phyloP scores from a whole-genome alignment of 1,140 invertebrate species.

The Chelonus insularis region DNA sequence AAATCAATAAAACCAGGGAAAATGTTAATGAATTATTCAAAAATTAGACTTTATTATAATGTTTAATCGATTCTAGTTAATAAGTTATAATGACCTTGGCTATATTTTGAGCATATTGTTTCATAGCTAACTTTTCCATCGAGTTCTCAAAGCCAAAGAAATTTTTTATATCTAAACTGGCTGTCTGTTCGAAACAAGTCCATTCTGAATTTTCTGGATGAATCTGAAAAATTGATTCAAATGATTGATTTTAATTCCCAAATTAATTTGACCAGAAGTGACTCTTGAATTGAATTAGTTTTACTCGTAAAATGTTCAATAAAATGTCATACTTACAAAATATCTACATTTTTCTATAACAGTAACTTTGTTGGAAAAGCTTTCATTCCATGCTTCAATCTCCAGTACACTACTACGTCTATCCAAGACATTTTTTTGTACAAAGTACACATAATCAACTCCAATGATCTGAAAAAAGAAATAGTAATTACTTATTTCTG shows the following conservation, averaged over 20 bases:
- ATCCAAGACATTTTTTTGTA: slow-evolving; percentile 90
- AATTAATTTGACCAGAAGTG: too few relatives aligned
- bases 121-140: slow-evolving; percentile 96
- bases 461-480: slow-evolving; percentile 80
- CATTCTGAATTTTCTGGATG: slow-evolving; percentile 93
- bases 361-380: slow-evolving; percentile 81
- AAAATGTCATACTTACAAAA: slow-evolving; percentile 83
- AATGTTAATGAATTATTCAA: slow-evolving; percentile 6
- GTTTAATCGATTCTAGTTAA: too few relatives aligned
- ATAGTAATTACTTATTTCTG: too few relatives aligned
- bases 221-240: slow-evolving; percentile 11
- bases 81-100: too few relatives aligned
- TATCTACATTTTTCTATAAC: slow-evolving; percentile 93
- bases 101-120: slow-evolving; percentile 93
- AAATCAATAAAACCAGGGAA: slow-evolving; percentile 31
- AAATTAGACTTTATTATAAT: too few relatives aligned
- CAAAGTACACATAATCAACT: slow-evolving; percentile 90
- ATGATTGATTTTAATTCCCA: neutral
- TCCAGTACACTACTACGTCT: slow-evolving; percentile 75
- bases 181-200: slow-evolving; percentile 97
- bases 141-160: slow-evolving; percentile 96
- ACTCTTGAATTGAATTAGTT: too few relatives aligned
- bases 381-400: slow-evolving; percentile 95
- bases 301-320: too few relatives aligned
- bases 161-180: slow-evolving; percentile 92